phyloP scores from a whole-genome alignment of 2,888 invertebrate species.

The Diaperis boleti region DNA sequence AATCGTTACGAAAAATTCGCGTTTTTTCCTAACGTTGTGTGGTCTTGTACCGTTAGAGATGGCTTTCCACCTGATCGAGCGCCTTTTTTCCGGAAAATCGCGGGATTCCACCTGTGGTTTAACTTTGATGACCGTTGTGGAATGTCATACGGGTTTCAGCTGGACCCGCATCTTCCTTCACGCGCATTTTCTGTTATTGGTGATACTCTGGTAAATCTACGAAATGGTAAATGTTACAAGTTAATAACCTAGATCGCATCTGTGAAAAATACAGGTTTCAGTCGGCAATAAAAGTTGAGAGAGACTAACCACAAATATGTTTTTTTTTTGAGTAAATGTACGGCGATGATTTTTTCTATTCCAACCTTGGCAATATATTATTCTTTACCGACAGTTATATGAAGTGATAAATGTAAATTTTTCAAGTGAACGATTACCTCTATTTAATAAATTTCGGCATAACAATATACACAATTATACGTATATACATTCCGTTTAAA shows the following conservation, averaged over 20 bases:
- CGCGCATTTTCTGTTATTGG: background rate
- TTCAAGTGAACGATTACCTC: too few relatives aligned
- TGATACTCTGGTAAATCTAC: background rate
- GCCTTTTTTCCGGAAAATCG: conserved; percentile 17
- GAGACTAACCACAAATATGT: too few relatives aligned
- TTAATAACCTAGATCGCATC: background rate
- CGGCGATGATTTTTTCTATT: too few relatives aligned
- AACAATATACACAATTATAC: too few relatives aligned
- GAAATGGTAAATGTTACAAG: conserved; percentile 1
- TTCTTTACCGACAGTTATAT: too few relatives aligned
- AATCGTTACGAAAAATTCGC: conserved; percentile 14
- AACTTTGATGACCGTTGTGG: conserved; percentile 40
- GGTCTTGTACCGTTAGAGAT: conserved; percentile 30
- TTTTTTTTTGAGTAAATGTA: too few relatives aligned
- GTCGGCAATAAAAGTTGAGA: too few relatives aligned
- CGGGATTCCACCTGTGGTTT: conserved; percentile 24
- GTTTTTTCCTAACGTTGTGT: conserved; percentile 33
- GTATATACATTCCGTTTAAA: too few relatives aligned
- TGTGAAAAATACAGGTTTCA: too few relatives aligned
- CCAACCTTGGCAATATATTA: too few relatives aligned
- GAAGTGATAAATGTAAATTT: too few relatives aligned
- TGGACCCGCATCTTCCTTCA: conserved; percentile 53
- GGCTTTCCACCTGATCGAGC: conserved; percentile 22
- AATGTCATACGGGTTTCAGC: conserved; percentile 49
- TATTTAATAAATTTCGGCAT: too few relatives aligned